These are phyloP conservation scores for Cheilosia pagana DNA, from an alignment of 2,888 invertebrate genomes.

Conservation along the genomic window DNA sequence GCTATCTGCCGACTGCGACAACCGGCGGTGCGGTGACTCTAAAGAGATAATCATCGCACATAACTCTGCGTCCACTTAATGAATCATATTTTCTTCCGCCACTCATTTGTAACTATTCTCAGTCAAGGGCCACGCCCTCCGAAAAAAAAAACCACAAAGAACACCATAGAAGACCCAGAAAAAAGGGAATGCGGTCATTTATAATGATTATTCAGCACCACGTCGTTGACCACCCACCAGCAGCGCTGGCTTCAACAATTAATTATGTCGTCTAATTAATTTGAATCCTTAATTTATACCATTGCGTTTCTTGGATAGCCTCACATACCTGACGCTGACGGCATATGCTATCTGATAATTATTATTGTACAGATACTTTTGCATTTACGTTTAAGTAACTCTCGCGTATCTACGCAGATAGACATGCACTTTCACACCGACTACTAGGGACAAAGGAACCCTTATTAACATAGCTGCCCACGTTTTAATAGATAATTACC, in stretches of 20 bases:
- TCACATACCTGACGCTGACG: not conserved
- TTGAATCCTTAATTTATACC: constrained; percentile 64
- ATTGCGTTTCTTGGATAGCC: not conserved
- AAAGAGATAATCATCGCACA: constrained; percentile 63
- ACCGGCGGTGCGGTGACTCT: constrained; percentile 26
- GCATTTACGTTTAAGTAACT: constrained; percentile 1
- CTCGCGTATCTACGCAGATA: constrained; percentile 35
- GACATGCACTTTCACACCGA: constrained; percentile 60
- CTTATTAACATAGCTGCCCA: constrained; percentile 15
- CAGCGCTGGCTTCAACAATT: constrained; percentile 60
- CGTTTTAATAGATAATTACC: constrained; percentile 36
- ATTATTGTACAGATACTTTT: not conserved
- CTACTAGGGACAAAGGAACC: not conserved
- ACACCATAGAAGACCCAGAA: constrained; percentile 16
- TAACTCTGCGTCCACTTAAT: constrained; percentile 68
- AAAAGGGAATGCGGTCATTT: constrained; percentile 54
- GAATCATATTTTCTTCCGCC: constrained; percentile 63
- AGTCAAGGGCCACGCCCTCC: constrained; percentile 51
- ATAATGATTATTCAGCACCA: constrained; percentile 62
- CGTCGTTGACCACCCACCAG: constrained; percentile 48
- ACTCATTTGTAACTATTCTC: constrained; percentile 37
- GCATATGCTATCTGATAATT: constrained; percentile 2
- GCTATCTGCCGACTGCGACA: constrained; percentile 22
- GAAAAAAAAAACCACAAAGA: constrained; percentile 18
- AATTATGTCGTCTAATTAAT: constrained; percentile 70